phyloP scores from a whole-genome alignment of 2,888 invertebrate genomes.

The Netelia melanura region DNA sequence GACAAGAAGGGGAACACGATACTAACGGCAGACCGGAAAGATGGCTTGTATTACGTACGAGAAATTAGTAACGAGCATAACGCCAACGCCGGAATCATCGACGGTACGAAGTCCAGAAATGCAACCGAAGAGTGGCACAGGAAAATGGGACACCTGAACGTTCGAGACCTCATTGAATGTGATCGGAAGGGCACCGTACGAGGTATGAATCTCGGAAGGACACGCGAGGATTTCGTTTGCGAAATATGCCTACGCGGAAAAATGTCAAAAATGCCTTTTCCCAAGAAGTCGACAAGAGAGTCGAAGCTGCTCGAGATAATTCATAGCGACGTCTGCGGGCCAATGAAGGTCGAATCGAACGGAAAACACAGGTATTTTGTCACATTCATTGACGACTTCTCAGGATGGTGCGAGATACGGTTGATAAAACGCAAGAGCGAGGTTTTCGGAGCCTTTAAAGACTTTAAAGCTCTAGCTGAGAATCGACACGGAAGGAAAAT shows the following conservation, averaged over 20 bases:
- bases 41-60: slow-evolving; percentile 7
- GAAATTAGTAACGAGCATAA: slow-evolving; percentile 1
- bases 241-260: no score
- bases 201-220: no score
- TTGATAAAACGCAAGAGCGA: slow-evolving; percentile 66
- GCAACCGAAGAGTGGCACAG: slow-evolving; percentile 27
- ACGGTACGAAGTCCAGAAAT: background rate
- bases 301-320: slow-evolving; percentile 63
- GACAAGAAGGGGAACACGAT: slow-evolving; percentile 36
- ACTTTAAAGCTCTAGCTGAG: slow-evolving; percentile 63
- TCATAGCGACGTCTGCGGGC: slow-evolving; percentile 68
- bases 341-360: slow-evolving; percentile 57
- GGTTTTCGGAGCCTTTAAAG: slow-evolving; percentile 60
- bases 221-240: no score
- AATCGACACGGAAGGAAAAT: slow-evolving; percentile 66
- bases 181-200: background rate
- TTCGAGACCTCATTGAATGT: slow-evolving; percentile 22
- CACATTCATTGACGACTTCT: slow-evolving; percentile 70
- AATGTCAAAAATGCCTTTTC: no score
- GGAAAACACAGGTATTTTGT: slow-evolving; percentile 64
- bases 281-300: background rate
- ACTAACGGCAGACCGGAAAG: slow-evolving; percentile 22
- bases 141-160: slow-evolving; percentile 52
- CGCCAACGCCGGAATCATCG: background rate
- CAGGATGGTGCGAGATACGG: slow-evolving; percentile 62